Evolutionary conservation across 1,140 invertebrate genomes (phyloP).

Genomic region (Antheraea mylitta): DNA sequence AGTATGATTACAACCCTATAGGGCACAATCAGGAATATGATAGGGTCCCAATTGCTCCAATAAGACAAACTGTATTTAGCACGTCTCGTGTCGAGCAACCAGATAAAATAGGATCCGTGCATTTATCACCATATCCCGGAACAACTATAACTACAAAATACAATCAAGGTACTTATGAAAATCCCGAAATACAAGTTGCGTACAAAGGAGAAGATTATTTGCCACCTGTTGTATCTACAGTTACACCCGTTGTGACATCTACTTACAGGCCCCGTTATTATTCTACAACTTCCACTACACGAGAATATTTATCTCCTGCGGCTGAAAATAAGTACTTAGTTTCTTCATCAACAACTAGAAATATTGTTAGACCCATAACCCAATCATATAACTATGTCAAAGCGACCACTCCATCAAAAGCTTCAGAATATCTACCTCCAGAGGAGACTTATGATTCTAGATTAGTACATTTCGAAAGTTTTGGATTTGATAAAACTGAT

Average conservation of each 20-base stretch:
- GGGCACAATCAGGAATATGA: constrained; percentile 49
- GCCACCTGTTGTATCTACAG: constrained; percentile 54
- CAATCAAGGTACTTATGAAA: constrained; percentile 47
- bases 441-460: constrained; percentile 26
- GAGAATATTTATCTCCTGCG: constrained; percentile 41
- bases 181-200: constrained; percentile 56
- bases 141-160: constrained; percentile 38
- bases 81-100: constrained; percentile 35
- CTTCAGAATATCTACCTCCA: constrained; percentile 64
- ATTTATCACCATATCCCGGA: constrained; percentile 44
- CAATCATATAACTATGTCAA: constrained; percentile 27
- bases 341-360: constrained; percentile 29
- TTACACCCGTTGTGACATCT: constrained; percentile 42
- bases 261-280: constrained; percentile 52
- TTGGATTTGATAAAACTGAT: constrained; percentile 37
- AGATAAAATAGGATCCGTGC: constrained; percentile 43
- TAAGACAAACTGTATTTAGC: constrained; percentile 33
- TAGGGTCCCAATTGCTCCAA: constrained; percentile 25
- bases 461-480: constrained; percentile 46
- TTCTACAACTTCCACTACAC: constrained; percentile 39
- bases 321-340: constrained; percentile 21
- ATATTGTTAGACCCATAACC: constrained; percentile 27
- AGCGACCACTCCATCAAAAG: constrained; percentile 45
- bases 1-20: constrained; percentile 40
- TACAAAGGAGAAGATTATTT: constrained; percentile 66